Base-by-base conservation (phyloP, 2,113 vertebrate species). In the Mastomys coucha region DNA sequence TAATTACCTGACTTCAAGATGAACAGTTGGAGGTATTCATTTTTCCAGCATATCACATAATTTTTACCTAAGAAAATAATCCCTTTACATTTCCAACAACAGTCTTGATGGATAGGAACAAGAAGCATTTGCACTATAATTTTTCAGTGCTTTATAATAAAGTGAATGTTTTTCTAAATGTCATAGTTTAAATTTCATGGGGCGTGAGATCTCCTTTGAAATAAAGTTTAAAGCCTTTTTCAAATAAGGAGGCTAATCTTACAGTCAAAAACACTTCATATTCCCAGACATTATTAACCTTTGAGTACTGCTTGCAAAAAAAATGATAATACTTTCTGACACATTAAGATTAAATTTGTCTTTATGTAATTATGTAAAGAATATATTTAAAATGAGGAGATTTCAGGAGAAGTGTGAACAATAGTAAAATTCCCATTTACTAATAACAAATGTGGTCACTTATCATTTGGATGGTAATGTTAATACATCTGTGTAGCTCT, bases 141-240 rank as follows among this genome's bases (percentile, higher is more conserved):
- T 98, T 98, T 98, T 98, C 97, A 98, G 97, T 97, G 95, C 94
- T 96, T 98, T 98, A 96, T 97, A 98, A 98, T 97, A 98, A 98
- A 98, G 81, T 93, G 95, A 98, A 98, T 97, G 95, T 98, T 98
- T 84, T 98, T 98, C 98, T 98, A 98, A 98, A 98, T 98, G 98
- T 98, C 98, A 98, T 96, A 90, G 92, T 98, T 98, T 98, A 98
- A 98, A 98, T 98, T 99, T 98, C 98, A 98, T 97, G 95, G 97
- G 95, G 97, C 60, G 31, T 98, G 97, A 98, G 98, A 99, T 98
- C 98, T 98, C 91, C 97, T 98, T 97, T 98, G 97, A 98, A 98
- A 98, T 98, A 49, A 98, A 98, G 98, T 96, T 97, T 98, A 98
- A 98, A 98, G 82, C 94, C 86, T 58, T 98, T 98, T 96, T 96